These are phyloP conservation scores for Aplocera efformata DNA, from an alignment of 2,888 invertebrate genomes.

Conservation along the genomic window DNA sequence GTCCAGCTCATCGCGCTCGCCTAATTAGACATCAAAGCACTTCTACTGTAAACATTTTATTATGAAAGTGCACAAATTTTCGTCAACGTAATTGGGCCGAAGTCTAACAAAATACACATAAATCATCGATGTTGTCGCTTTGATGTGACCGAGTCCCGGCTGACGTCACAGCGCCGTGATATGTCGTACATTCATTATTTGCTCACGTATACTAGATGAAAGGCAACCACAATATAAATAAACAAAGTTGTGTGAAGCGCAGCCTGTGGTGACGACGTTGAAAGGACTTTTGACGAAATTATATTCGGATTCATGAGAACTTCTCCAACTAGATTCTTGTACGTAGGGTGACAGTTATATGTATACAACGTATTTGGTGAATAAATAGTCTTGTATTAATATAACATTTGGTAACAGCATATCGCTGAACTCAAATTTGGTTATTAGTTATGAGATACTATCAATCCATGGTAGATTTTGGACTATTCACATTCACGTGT, in stretches of 20 bases:
- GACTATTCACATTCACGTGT: too few relatives aligned
- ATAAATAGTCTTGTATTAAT: too few relatives aligned
- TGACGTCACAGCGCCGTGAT: conserved; percentile 66
- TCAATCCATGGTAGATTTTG: too few relatives aligned
- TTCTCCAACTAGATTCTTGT: conserved; percentile 13
- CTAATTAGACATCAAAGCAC: conserved; percentile 75
- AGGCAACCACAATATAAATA: conserved; percentile 75
- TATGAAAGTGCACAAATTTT: conserved; percentile 71
- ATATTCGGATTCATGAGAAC: conserved; percentile 62
- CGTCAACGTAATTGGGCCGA: conserved; percentile 68
- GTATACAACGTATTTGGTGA: conserved; percentile 6
- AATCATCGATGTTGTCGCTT: conserved; percentile 66
- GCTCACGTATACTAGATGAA: conserved; percentile 77
- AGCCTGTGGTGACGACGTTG: conserved; percentile 55
- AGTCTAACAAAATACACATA: conserved; percentile 71
- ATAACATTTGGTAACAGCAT: too few relatives aligned
- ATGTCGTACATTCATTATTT: conserved; percentile 76
- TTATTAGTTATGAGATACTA: too few relatives aligned
- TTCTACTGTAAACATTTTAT: conserved; percentile 62
- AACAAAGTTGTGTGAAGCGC: conserved; percentile 67
- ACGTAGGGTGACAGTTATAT: neutral
- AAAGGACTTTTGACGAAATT: conserved; percentile 61
- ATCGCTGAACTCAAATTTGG: too few relatives aligned
- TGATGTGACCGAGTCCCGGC: conserved; percentile 73
- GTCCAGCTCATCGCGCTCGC: conserved; percentile 43